Base-by-base conservation (phyloP, 30 jellyfish, hydroid and myxozoan species). In the Aurelia coerulea region DNA sequence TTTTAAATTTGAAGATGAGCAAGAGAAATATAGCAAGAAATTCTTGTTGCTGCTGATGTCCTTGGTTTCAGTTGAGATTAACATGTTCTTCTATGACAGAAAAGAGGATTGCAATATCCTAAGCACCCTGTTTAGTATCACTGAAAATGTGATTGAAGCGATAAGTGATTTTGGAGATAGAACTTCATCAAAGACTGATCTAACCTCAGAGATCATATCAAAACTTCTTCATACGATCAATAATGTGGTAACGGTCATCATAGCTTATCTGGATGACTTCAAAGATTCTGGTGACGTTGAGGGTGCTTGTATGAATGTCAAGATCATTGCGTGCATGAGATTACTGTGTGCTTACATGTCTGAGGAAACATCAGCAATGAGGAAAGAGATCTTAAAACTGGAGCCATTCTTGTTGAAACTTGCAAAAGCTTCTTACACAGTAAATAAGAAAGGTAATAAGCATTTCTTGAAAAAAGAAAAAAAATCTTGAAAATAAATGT, bases 361-460 rank as follows among this genome's bases (percentile, higher is more conserved):
- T 19, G 90, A 80, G 53, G 90, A 80, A 39, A 80, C 90, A 23
- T 50, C 41, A 72, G 90, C 90, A n/a, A 10, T 80, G 82, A 52
- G 69, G 17, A 66, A 50, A 9, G 90, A 65, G 42, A n/a, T 80
- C 17, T 17, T 65, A 4, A 72, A 66, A 46, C 68, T 66, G 35
- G 81, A 71, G 12, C 82, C 90, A 4, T 80, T 62, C 62, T 1
- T 80, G 65, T 46, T 80, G 34, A 23, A 46, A 53, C 90, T 80
- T 68, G 90, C 59, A 46, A 66, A 80, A 6, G 81, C 73, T 35
- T 35, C 70, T 31, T 80, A 65, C 18, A 32, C 35, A 1, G 46
- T 13, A 65, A 41, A 56, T 59, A 50, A 19, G 54, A 49, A 64
- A 19, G 76, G 75, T 76, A 23, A 0, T 9, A 46, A 46, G 2